These are phyloP conservation scores for Epinephelus malabaricus DNA, from an alignment of 2,797 vertebrate species.

Conservation along the genomic window DNA sequence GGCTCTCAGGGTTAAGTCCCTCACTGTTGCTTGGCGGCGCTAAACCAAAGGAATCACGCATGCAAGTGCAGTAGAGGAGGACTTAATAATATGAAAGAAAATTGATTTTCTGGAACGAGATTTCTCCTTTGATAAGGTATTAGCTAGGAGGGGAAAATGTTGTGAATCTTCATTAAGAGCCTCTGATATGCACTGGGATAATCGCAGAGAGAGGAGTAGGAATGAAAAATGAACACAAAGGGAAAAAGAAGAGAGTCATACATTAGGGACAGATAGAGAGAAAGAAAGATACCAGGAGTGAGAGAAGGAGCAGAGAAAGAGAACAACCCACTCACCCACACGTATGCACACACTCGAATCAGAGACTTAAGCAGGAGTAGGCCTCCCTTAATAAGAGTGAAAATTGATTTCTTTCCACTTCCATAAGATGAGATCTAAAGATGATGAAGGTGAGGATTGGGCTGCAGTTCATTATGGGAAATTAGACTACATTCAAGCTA, in stretches of 20 bases:
- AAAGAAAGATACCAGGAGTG: conserved; percentile 62
- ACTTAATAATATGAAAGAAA: conserved; percentile 90
- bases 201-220: conserved; percentile 75
- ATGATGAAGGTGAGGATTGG: conserved; percentile 84
- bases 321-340: conserved; percentile 45
- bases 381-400: conserved; percentile 82
- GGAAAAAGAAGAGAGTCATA: conserved; percentile 74
- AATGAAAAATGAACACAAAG: conserved; percentile 85
- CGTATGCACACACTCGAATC: conserved; percentile 71
- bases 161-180: conserved; percentile 90
- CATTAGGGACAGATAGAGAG: conserved; percentile 75
- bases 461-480: conserved; percentile 82
- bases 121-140: conserved; percentile 90
- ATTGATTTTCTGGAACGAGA: conserved; percentile 91
- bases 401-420: conserved; percentile 86
- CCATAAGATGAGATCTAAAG: conserved; percentile 84
- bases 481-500: conserved; percentile 76
- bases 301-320: conserved; percentile 52
- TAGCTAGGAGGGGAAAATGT: conserved; percentile 87
- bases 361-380: conserved; percentile 80
- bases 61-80: conserved; percentile 84
- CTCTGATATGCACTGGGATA: conserved; percentile 87
- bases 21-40: conserved; percentile 75
- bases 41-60: conserved; percentile 81
- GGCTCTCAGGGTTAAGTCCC: conserved; percentile 82